Evolutionary conservation across 2,113 vertebrate species (phyloP).

Genomic region (Oreamnos americanus): DNA sequence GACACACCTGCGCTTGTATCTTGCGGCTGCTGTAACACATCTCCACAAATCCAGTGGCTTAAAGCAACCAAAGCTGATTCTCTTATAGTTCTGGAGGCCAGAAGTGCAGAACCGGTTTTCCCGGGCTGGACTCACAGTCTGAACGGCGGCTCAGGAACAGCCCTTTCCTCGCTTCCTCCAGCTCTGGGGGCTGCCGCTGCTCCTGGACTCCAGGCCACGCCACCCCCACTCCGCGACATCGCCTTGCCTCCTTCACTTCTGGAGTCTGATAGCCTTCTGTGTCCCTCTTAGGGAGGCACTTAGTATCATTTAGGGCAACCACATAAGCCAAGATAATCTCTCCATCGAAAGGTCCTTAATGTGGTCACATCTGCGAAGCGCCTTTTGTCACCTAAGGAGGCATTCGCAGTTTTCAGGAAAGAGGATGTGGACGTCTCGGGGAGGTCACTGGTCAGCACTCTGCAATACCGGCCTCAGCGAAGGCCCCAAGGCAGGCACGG

Average conservation of each 20-base stretch:
- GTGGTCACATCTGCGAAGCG: fast-evolving
- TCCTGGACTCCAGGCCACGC: background rate
- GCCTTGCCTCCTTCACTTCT: background rate
- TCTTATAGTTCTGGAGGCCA: background rate
- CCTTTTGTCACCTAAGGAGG: background rate
- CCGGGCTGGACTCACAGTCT: background rate
- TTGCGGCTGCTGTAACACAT: background rate
- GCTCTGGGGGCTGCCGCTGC: background rate
- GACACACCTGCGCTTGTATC: fast-evolving
- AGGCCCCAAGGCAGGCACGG: fast-evolving
- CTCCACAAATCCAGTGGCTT: background rate
- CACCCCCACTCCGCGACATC: fast-evolving
- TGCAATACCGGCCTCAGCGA: fast-evolving
- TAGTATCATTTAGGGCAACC: background rate
- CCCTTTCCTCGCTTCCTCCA: too few relatives aligned
- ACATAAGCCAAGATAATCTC: background rate
- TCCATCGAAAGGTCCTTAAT: too few relatives aligned
- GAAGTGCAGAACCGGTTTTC: background rate
- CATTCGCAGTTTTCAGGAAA: fast-evolving
- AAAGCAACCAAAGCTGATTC: background rate
- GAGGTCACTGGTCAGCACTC: background rate
- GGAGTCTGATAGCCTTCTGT: background rate
- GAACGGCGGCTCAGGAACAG: fast-evolving
- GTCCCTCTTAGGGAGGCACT: background rate
- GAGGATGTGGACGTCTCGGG: fast-evolving